phyloP scores from a whole-genome alignment of 2,113 vertebrate genomes.

The Forbesichthys agassizii region DNA sequence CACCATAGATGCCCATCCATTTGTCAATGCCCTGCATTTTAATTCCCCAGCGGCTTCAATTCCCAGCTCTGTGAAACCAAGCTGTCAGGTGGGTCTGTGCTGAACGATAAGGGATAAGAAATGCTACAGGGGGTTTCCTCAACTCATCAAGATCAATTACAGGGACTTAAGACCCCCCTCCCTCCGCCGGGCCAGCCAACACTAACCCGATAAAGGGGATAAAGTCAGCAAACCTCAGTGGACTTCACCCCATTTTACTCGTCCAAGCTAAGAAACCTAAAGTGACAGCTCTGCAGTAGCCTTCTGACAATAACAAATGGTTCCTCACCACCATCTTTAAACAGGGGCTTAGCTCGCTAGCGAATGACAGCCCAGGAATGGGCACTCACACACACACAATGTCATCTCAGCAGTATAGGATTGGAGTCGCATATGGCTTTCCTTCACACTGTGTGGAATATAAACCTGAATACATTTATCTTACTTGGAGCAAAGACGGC shows the following conservation, averaged over 20 bases:
- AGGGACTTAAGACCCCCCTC: slow-evolving; percentile 45
- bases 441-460: slow-evolving; percentile 17
- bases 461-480: slow-evolving; percentile 7
- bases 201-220: slow-evolving; percentile 31
- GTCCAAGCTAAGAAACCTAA: slow-evolving; percentile 49
- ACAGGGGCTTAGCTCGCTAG: slow-evolving; percentile 35
- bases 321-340: slow-evolving; percentile 44
- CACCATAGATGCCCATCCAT: slow-evolving; percentile 47
- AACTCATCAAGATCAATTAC: slow-evolving; percentile 66
- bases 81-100: slow-evolving; percentile 58
- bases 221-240: slow-evolving; percentile 46
- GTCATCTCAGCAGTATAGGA: slow-evolving; percentile 27
- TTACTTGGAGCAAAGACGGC: not conserved
- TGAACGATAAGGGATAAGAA: slow-evolving; percentile 53
- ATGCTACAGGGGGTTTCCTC: slow-evolving; percentile 47
- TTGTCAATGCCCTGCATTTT: slow-evolving; percentile 52
- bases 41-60: slow-evolving; percentile 56
- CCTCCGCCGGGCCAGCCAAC: slow-evolving; percentile 25
- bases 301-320: slow-evolving; percentile 55
- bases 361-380: slow-evolving; percentile 28
- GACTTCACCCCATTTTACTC: slow-evolving; percentile 42
- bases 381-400: slow-evolving; percentile 22
- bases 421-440: slow-evolving; percentile 22
- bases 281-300: slow-evolving; percentile 49
- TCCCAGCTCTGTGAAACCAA: slow-evolving; percentile 60